Evolutionary conservation across 2,888 invertebrate genomes (phyloP), one percentile per base, ranked within the genome.

Genomic region (Scaeva pyrastri): DNA sequence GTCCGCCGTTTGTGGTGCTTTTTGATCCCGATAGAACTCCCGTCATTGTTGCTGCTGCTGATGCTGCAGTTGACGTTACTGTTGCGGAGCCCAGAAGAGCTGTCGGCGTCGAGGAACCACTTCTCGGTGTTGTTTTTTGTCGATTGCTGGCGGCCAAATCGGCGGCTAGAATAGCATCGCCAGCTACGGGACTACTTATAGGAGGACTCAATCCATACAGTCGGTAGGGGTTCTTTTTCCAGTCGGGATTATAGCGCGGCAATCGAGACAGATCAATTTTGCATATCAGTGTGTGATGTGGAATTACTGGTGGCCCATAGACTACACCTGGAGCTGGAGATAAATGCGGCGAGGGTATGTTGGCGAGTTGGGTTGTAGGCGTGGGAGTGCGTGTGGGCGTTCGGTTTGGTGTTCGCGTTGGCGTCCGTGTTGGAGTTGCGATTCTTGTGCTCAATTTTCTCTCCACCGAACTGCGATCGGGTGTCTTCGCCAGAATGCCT

Each of bases 261-360:
- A 92, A 86, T 26, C 91, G 91, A 19, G 90, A 90, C 62, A 92
- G 88, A 77, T 92, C 91, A 36, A 92, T 92, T 88, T 90, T 91
- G 88, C 92, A 92, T 62, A 92, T 90, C 19, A 92, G 75, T 21
- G 91, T 89, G 31, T 76, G 72, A 41, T 64, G 73, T 60, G 84
- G 74, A 64, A 70, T 71, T 45, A 66, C 68, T 58, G 75, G 75
- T 10, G 75, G 75, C 14, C 80, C 80, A 0, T 88, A 87, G 0
- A 88, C 88, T 14, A 88, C 88, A 6, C 78, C 75, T 23, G 31
- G 31, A 1, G 86, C 76, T 19, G 84, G 75, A 60, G 77, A 71
- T 73, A 62, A 79, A 72, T 68, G 77, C 72, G 60, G 82, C 64
- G 76, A 79, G 56, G 66, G 81, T 88, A 84, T 55, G 60, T 78